Evolutionary conservation across 1,140 invertebrate genomes (phyloP).

Genomic region (Listronotus oregonensis): DNA sequence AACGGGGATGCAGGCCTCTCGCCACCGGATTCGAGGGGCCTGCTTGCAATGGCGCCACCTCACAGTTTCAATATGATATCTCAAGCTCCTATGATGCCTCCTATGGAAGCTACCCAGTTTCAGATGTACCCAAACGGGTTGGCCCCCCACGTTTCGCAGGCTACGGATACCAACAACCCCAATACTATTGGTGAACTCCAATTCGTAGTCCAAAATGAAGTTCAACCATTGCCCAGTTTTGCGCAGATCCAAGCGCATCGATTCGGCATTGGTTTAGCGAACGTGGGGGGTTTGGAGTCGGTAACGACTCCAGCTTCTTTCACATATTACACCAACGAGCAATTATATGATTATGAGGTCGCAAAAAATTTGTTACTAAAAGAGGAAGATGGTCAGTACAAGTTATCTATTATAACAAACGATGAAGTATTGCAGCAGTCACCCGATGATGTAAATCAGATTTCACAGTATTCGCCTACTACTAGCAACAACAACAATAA

Average conservation of each 20-base stretch:
- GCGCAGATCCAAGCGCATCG: conserved; percentile 64
- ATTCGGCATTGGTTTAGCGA: conserved; percentile 62
- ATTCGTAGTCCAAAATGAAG: conserved; percentile 32
- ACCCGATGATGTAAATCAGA: conserved; percentile 1
- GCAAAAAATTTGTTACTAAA: conserved; percentile 13
- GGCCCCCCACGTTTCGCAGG: conserved; percentile 83
- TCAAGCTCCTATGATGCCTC: conserved; percentile 60
- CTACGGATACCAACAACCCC: conserved; percentile 72
- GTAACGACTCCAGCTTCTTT: conserved; percentile 59
- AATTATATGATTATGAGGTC: conserved; percentile 34
- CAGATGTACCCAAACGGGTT: conserved; percentile 78
- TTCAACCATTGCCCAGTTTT: conserved; percentile 66
- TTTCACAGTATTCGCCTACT: conserved; percentile 13
- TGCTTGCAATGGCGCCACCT: conserved; percentile 63
- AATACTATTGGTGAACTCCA: conserved; percentile 73
- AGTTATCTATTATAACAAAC: conserved; percentile 33
- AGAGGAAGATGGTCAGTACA: conserved; percentile 17
- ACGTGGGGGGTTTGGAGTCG: conserved; percentile 74
- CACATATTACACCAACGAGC: conserved; percentile 36
- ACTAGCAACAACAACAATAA: conserved; percentile 41
- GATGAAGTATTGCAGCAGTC: conserved; percentile 23
- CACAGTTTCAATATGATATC: conserved; percentile 53
- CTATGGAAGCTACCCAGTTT: conserved; percentile 57
- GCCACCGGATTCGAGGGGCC: conserved; percentile 76
- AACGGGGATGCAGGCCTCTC: conserved; percentile 85